Conservation (phyloP, 2,888 invertebrate genomes). For the Tetrapedia diversipes region DNA sequence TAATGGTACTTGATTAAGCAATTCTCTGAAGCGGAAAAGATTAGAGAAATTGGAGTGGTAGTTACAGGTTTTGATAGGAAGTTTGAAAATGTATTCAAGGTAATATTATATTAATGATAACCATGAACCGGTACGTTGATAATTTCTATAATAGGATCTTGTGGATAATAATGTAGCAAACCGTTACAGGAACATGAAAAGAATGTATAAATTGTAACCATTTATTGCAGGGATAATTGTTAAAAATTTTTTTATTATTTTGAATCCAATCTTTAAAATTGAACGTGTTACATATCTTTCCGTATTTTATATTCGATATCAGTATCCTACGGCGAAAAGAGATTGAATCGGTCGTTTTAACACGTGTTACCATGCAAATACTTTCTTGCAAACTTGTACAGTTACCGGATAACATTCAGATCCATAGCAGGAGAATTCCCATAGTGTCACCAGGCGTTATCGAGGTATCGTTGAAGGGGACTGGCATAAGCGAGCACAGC, state of each 20-base stretch:
- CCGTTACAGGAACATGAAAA: too few species aligned
- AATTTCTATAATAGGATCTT: too few species aligned
- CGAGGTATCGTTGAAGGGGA: conserved; percentile 59
- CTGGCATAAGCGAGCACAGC: conserved; percentile 33
- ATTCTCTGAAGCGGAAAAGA: not conserved
- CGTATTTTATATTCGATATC: too few species aligned
- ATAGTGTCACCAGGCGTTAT: conserved; percentile 59
- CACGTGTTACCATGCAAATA: conserved; percentile 40
- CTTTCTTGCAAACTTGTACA: conserved; percentile 21
- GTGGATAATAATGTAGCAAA: too few species aligned
- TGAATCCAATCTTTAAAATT: too few species aligned
- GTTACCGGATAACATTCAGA: conserved; percentile 37
- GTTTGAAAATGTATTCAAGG: too few species aligned
- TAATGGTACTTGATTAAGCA: conserved; percentile 9
- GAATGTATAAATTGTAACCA: too few species aligned
- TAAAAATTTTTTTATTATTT: too few species aligned
- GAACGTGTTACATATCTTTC: too few species aligned
- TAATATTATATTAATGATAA: too few species aligned
- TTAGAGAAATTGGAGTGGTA: not conserved
- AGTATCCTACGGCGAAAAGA: not conserved
- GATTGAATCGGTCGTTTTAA: conserved; percentile 32
- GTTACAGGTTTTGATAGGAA: not conserved
- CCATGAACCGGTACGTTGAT: too few species aligned
- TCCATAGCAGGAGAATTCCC: conserved; percentile 51
- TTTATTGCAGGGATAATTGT: too few species aligned